Percentiles rank a stretch among this genome's conserved stretches.
These are phyloP conservation scores for Zophobas atratus DNA, from an alignment of 1,140 invertebrate species.

Conservation along the genomic window DNA sequence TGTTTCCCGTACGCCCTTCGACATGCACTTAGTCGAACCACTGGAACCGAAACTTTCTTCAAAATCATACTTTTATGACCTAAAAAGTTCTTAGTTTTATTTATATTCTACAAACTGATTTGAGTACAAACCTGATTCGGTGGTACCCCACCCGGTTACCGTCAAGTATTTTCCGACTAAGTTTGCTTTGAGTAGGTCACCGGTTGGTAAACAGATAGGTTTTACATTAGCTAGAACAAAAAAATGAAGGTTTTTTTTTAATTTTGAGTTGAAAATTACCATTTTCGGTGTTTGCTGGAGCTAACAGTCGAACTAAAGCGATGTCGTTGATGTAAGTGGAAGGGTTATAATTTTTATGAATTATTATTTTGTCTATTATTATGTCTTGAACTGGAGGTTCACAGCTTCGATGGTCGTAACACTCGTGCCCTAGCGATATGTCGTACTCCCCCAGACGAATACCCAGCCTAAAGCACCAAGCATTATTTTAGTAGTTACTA, in stretches of 20 bases:
- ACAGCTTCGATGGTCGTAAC: conserved; percentile 65
- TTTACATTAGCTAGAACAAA: conserved; percentile 55
- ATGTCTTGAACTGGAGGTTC: conserved; percentile 74
- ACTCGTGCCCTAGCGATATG: conserved; percentile 60
- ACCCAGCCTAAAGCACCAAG: conserved; percentile 46
- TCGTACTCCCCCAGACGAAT: conserved; percentile 60
- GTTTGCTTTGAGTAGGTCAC: conserved; percentile 43
- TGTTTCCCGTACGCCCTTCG: not conserved
- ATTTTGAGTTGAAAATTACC: conserved; percentile 17
- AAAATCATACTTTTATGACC: conserved; percentile 56
- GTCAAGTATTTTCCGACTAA: conserved; percentile 69
- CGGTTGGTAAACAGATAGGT: conserved; percentile 58
- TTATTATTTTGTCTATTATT: conserved; percentile 75
- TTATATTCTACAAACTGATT: conserved; percentile 70
- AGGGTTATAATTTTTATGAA: conserved; percentile 79
- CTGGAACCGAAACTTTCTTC: conserved; percentile 69
- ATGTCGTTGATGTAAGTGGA: conserved; percentile 68
- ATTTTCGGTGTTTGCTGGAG: conserved; percentile 35
- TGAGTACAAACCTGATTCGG: conserved; percentile 75
- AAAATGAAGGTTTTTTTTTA: conserved; percentile 9
- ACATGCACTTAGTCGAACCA: conserved; percentile 27
- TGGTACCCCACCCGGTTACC: conserved; percentile 89
- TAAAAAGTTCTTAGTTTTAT: not conserved
- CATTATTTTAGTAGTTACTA: conserved; percentile 5
- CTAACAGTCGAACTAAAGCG: conserved; percentile 62